Conservation (phyloP, 2,888 invertebrate genomes). For the Eudemis profundana region DNA sequence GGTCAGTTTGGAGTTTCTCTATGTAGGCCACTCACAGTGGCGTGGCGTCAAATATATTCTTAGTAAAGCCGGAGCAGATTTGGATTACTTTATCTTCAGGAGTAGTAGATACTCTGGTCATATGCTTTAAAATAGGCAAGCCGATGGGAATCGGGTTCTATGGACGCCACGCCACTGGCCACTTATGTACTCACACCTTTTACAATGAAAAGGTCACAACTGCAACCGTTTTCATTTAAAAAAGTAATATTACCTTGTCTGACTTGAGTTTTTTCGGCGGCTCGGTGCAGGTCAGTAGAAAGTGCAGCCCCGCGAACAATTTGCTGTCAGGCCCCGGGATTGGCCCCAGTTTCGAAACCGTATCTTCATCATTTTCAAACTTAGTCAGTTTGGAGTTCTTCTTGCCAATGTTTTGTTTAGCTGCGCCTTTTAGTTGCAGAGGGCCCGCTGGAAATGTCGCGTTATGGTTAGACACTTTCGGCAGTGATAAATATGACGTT, state of each 20-base stretch:
- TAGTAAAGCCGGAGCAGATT: no score
- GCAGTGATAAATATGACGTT: no score
- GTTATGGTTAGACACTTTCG: no score
- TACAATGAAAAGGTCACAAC: no score
- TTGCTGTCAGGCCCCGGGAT: constrained; percentile 78
- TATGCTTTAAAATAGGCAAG: no score
- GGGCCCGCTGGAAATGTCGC: constrained; percentile 76
- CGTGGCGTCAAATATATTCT: no score
- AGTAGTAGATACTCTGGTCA: no score
- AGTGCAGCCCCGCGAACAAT: constrained; percentile 83
- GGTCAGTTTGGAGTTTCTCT: constrained; percentile 79
- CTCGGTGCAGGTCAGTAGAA: constrained; percentile 85
- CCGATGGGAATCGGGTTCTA: no score
- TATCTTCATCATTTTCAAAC: constrained; percentile 78
- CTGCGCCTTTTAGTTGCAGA: constrained; percentile 81
- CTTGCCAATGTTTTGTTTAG: constrained; percentile 81
- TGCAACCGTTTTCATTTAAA: background rate
- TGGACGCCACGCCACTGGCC: no score
- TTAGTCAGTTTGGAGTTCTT: constrained; percentile 80
- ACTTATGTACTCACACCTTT: no score
- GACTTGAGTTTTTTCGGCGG: constrained; percentile 60
- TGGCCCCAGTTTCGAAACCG: constrained; percentile 81
- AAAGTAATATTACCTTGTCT: constrained; percentile 47
- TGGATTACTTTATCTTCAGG: no score
- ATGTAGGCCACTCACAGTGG: background rate